Conservation (phyloP, 1,140 invertebrate species). For the Patella vulgata region DNA sequence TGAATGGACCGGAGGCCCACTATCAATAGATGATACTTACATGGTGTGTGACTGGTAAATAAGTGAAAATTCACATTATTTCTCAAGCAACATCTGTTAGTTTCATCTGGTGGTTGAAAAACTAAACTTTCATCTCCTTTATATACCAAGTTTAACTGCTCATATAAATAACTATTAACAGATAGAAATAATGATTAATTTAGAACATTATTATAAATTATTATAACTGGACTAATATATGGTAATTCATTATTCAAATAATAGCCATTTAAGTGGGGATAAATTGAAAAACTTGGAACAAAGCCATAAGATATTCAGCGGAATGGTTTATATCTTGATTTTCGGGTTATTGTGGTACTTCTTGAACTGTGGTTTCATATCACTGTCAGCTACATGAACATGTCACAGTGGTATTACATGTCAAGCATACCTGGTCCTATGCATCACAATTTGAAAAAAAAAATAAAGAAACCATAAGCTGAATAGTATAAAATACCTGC, state of each 20-base stretch:
- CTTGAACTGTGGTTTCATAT: too few relatives aligned
- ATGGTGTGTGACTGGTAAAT: conserved; percentile 87
- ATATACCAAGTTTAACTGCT: conserved; percentile 45
- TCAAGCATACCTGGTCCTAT: too few relatives aligned
- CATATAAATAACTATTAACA: conserved; percentile 54
- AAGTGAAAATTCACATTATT: conserved; percentile 81
- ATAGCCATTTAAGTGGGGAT: too few relatives aligned
- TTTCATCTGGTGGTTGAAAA: conserved; percentile 26
- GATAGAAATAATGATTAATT: conserved; percentile 1
- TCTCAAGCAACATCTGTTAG: conserved; percentile 66
- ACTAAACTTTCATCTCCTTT: conserved; percentile 34
- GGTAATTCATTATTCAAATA: background rate
- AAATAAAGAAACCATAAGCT: too few relatives aligned
- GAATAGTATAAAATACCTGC: too few relatives aligned
- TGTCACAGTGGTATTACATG: too few relatives aligned
- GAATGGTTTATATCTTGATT: too few relatives aligned
- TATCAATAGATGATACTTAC: conserved; percentile 62
- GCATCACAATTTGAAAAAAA: too few relatives aligned
- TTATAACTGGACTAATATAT: conserved; percentile 68
- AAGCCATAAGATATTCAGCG: too few relatives aligned
- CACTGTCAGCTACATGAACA: too few relatives aligned
- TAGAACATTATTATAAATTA: background rate
- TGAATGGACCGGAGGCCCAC: background rate
- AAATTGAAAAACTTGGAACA: too few relatives aligned
- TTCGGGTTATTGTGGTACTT: too few relatives aligned